A percentile compares a stretch with the other conserved stretches of the same genome.
Evolutionary conservation across 2,888 invertebrate species (phyloP).

Genomic region (Myathropa florea): DNA sequence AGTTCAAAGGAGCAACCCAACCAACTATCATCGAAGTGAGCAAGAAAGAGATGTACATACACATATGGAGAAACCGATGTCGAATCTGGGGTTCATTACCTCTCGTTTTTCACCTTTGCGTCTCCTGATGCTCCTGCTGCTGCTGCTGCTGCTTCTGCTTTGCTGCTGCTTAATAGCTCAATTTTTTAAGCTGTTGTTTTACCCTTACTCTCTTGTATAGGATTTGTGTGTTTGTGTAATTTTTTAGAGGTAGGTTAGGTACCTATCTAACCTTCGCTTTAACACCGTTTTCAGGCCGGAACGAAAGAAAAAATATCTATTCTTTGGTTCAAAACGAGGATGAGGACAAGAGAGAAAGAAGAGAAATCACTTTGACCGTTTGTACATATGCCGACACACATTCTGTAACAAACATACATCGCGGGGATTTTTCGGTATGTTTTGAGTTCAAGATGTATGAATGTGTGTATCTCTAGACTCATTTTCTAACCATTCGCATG

Average conservation of each 20-base stretch:
- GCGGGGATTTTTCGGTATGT: neutral
- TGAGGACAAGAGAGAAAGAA: conserved; percentile 23
- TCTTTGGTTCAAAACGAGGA: conserved; percentile 8
- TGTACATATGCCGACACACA: conserved; percentile 59
- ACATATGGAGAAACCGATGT: neutral
- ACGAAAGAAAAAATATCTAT: conserved; percentile 30
- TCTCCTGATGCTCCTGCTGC: neutral
- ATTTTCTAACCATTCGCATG: conserved; percentile 20
- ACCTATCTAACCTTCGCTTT: conserved; percentile 59
- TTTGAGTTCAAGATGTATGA: neutral
- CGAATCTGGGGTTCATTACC: conserved; percentile 28
- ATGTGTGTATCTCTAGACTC: conserved; percentile 5
- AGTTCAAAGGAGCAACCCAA: neutral
- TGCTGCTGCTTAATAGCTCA: conserved; percentile 50
- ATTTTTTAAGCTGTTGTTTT: conserved; percentile 58
- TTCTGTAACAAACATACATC: conserved; percentile 39
- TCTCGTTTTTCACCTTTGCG: conserved; percentile 1
- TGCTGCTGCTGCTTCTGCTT: neutral
- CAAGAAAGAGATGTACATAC: neutral
- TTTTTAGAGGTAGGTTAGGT: conserved; percentile 63
- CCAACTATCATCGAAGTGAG: neutral
- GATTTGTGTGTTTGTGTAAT: conserved; percentile 13
- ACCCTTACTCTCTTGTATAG: conserved; percentile 4
- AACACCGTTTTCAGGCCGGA: conserved; percentile 53
- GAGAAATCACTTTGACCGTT: conserved; percentile 57